phyloP scores from a whole-genome alignment of 2,888 invertebrate species.

The Tyria jacobaeae region DNA sequence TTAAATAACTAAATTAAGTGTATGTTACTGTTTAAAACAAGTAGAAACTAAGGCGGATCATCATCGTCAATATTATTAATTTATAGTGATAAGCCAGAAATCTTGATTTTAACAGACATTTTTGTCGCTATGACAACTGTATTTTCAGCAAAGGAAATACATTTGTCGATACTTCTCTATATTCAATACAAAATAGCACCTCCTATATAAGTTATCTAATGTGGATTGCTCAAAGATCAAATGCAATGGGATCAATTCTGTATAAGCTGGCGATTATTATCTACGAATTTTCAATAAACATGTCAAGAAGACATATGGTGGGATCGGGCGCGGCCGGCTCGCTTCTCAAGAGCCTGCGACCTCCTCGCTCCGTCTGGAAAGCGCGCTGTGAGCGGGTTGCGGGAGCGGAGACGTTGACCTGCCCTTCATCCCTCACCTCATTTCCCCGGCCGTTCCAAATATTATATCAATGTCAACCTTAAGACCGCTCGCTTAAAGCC shows the following conservation, averaged over 20 bases:
- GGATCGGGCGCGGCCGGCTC: conserved; percentile 41
- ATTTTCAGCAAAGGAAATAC: background rate
- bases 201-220: conserved; percentile 6
- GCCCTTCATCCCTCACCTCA: conserved; percentile 64
- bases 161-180: background rate
- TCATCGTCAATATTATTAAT: too few relatives aligned
- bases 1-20: too few relatives aligned
- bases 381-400: conserved; percentile 42
- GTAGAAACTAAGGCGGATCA: too few relatives aligned
- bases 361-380: conserved; percentile 51
- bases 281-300: conserved; percentile 59
- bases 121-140: background rate
- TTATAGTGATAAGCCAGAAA: too few relatives aligned
- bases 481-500: conserved; percentile 62
- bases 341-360: conserved; percentile 47
- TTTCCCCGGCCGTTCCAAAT: conserved; percentile 53
- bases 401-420: conserved; percentile 72
- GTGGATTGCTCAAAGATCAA: conserved; percentile 39
- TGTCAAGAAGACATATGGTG: conserved; percentile 58
- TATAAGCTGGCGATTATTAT: conserved; percentile 53
- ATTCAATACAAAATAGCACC: background rate
- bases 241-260: conserved; percentile 49
- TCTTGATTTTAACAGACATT: too few relatives aligned
- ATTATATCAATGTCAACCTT: conserved; percentile 72
- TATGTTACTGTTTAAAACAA: too few relatives aligned